phyloP scores from a whole-genome alignment of 2,113 vertebrate genomes.

The Puffinus mauretanicus region DNA sequence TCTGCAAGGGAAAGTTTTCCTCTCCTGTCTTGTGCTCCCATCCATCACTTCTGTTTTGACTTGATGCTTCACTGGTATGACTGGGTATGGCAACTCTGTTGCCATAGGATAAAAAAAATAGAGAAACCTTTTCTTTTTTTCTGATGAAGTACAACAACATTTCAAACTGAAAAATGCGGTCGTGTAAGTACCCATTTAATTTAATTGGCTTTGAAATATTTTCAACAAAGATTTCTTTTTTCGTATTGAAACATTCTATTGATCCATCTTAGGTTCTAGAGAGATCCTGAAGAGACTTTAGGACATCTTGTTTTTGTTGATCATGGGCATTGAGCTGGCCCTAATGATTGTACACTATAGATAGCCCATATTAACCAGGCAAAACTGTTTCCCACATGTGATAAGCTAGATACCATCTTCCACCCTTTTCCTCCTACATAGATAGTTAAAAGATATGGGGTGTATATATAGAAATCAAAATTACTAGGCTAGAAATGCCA shows the following conservation, averaged over 20 bases:
- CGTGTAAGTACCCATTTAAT: neutral
- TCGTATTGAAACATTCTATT: neutral
- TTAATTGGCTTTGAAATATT: neutral
- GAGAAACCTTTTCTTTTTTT: neutral
- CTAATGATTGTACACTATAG: neutral
- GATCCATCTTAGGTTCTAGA: neutral
- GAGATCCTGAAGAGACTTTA: neutral
- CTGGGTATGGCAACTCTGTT: neutral
- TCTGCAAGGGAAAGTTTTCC: neutral
- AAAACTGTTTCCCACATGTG: neutral
- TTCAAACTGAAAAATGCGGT: neutral
- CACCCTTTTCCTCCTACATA: neutral
- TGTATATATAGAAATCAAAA: conserved; percentile 44
- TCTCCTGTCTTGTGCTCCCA: rapidly evolving
- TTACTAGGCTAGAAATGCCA: neutral
- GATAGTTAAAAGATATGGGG: neutral
- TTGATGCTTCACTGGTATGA: neutral
- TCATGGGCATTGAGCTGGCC: neutral
- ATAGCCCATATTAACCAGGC: neutral
- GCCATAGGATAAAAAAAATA: neutral
- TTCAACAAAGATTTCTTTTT: neutral
- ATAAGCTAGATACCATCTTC: neutral
- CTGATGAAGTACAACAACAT: neutral
- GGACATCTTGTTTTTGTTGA: conserved; percentile 36
- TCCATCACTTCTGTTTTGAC: neutral